These are phyloP conservation scores for Podargus strigoides DNA, from an alignment of 2,797 vertebrate species.

Conservation along the genomic window DNA sequence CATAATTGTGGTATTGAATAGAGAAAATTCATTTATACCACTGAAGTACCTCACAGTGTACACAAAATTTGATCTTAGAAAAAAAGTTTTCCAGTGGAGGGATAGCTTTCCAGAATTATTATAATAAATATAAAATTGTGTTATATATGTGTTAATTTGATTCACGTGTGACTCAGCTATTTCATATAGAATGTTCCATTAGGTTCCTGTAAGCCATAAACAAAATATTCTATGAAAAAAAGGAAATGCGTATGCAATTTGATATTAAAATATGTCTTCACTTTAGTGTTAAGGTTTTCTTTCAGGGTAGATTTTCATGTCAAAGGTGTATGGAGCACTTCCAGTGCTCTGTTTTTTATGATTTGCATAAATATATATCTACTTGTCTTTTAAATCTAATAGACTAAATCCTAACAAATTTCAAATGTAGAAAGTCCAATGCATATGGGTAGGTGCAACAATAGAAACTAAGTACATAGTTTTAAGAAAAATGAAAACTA, in stretches of 20 bases:
- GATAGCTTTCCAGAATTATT: background rate
- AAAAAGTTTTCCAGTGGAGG: background rate
- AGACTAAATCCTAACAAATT: background rate
- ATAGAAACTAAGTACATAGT: background rate
- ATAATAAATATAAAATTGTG: background rate
- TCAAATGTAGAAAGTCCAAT: background rate
- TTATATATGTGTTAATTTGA: background rate
- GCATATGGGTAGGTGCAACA: background rate
- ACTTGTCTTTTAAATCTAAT: background rate
- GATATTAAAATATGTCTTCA: background rate
- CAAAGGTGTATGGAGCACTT: background rate
- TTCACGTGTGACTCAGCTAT: background rate
- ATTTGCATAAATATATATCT: background rate
- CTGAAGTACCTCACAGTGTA: background rate
- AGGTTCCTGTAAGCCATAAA: background rate
- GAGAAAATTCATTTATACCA: background rate
- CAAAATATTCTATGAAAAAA: background rate
- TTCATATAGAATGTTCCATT: background rate
- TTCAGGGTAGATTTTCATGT: background rate
- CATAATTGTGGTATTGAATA: background rate
- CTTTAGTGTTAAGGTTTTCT: background rate
- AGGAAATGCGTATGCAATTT: background rate
- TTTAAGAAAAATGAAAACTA: background rate
- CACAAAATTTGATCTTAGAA: background rate
- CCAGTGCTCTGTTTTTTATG: background rate